Conservation (phyloP, 2,797 vertebrate genomes). For the Ateles fusciceps region DNA sequence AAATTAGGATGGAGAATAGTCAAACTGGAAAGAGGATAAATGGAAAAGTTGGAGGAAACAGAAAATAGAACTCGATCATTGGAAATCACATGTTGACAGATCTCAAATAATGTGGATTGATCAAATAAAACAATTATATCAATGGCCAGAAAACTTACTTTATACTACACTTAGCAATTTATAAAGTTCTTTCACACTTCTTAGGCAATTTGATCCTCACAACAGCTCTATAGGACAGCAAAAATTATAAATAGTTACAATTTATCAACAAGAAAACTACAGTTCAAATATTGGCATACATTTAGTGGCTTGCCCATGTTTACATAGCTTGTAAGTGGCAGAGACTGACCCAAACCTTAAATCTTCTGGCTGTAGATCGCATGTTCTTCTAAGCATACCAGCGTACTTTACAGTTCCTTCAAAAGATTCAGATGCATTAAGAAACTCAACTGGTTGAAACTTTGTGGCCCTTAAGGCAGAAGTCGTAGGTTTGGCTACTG, state of each 20-base stretch:
- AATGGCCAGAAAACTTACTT: neutral
- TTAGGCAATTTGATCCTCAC: neutral
- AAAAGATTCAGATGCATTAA: neutral
- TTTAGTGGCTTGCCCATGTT: neutral
- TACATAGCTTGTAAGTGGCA: neutral
- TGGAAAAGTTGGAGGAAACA: neutral
- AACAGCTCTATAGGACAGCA: neutral
- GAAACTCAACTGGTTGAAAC: neutral
- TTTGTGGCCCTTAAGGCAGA: neutral
- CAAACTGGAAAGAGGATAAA: neutral
- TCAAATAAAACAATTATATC: neutral
- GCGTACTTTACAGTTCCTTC: neutral
- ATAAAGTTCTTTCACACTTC: neutral
- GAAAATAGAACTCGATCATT: neutral
- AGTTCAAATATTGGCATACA: neutral
- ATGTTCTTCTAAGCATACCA: neutral
- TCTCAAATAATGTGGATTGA: neutral
- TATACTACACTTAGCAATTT: neutral
- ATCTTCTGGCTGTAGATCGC: neutral
- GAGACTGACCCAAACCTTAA: neutral
- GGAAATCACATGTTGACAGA: neutral
- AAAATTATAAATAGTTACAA: neutral
- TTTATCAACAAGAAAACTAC: constrained; percentile 18
- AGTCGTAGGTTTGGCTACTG: neutral
- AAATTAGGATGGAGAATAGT: neutral